phyloP scores from a whole-genome alignment of 1,140 invertebrate species.

The Eupristina koningsbergeri region DNA sequence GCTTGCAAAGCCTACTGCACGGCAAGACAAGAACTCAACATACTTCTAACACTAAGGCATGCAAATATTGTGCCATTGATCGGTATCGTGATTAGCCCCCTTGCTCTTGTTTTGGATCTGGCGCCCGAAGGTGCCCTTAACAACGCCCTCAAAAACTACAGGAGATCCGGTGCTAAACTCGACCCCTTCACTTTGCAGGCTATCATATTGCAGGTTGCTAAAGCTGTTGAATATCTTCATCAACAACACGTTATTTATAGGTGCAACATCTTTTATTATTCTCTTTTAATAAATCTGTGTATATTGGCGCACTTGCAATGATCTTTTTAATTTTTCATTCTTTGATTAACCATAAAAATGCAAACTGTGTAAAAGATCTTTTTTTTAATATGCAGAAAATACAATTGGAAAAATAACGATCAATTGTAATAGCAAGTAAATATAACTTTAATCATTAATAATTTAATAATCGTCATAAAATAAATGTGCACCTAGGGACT shows the following conservation, averaged over 20 bases:
- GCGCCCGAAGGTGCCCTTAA: constrained; percentile 94
- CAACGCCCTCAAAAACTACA: constrained; percentile 85
- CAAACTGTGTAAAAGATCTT: too few species aligned
- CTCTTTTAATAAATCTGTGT: too few species aligned
- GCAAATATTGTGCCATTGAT: constrained; percentile 93
- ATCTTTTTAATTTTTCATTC: too few species aligned
- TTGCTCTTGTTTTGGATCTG: constrained; percentile 92
- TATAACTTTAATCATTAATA: too few species aligned
- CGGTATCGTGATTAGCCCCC: constrained; percentile 88
- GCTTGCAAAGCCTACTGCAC: constrained; percentile 96
- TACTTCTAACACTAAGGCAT: constrained; percentile 89
- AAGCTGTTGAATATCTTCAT: constrained; percentile 97
- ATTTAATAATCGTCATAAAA: background rate
- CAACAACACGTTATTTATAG: constrained; percentile 94
- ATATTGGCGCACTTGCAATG: too few species aligned
- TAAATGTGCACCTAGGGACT: constrained; percentile 74
- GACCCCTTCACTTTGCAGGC: constrained; percentile 87
- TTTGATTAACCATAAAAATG: too few species aligned
- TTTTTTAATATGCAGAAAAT: too few species aligned
- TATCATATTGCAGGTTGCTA: constrained; percentile 91
- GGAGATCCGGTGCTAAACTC: constrained; percentile 86
- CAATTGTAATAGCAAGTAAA: too few species aligned
- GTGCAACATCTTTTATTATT: too few species aligned
- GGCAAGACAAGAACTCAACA: constrained; percentile 93
- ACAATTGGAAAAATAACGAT: too few species aligned